Evolutionary conservation across 2,797 vertebrate species (phyloP), one percentile per base, ranked within the genome.

Genomic region (Trachurus trachurus): DNA sequence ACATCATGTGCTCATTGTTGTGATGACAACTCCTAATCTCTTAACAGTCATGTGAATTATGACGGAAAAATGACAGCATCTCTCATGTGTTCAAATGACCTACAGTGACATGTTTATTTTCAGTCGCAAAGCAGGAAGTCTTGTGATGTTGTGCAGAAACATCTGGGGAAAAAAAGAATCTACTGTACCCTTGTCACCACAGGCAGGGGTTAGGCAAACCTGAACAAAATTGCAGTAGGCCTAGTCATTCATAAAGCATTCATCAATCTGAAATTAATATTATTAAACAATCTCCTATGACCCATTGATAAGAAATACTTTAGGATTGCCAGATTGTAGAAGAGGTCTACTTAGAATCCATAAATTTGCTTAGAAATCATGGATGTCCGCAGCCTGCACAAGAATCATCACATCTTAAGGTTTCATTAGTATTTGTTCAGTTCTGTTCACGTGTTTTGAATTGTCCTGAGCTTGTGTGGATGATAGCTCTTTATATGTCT

Each of bases 11-110:
- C 5, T 19, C 11, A 17, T 31, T 15, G 19, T 49, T 29, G 9
- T 31, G 1, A 6, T 59, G 22, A 22, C 6, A 22, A 63, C 26
- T 68, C 6, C 45, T 49, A 9, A 61, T 70, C 39, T 52, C 1
- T 9, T 12, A 11, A 7, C 0, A 44, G 47, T 70, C 57, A 59
- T 59, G 13, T 67, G 73, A 69, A 15, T 3, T 26, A 37, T 37
- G 56, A 76, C 34, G 57, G 53, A 22, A 61, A 50, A 74, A 5
- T 34, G 58, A 71, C 37, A 19, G 2, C 42, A 57, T 26, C 1
- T 0, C n/a, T 71, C 71, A 58, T 7, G 29, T 22, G 34, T 16
- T 56, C 2, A 54, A 17, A 5, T 37, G 1, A 22, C 12, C 45
- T 44, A 2, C 47, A 59, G 49, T 49, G 2, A 9, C 2, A 1